Evolutionary conservation across 2,797 vertebrate species (phyloP), one percentile per base, ranked within the genome.

Genomic region (Antrozous pallidus): DNA sequence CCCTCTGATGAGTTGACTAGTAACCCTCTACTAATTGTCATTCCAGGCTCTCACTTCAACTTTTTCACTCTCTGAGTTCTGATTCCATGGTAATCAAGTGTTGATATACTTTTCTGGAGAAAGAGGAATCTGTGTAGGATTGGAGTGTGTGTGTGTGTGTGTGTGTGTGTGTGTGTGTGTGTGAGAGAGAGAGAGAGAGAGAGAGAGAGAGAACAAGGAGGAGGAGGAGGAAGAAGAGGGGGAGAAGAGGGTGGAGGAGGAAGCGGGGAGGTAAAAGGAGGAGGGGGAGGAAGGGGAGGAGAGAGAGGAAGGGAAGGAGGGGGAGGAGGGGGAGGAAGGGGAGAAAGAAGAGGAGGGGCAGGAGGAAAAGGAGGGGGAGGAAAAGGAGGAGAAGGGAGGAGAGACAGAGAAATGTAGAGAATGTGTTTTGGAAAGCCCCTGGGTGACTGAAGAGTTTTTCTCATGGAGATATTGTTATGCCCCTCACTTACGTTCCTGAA

Each of bases 21-120:
- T 6, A 42, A 58, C 10, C 36, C 36, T 26, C 26, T 58, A 45
- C 33, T 75, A 16, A 7, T 31, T 81, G 31, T 33, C 17, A 22
- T 42, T 14, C 24, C 4, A 28, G 13, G 1, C 16, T 3, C 22
- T 42, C 2, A 20, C 1, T 3, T 22, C 28, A 54, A 17, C 36
- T 45, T 38, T 49, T n/a, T 69, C 14, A 51, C 67, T 69, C 1
- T 31, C 47, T 22, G 86, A 69, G 33, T 31, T 51, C n/a, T 3
- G 16, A 16, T 77, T 90, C 7, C 14, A 8, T 75, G 31, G 58
- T 18, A 75, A 69, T 69, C 47, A 17, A 33, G n/a, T 56, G 54
- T 89, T 79, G 47, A 69, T 42, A n/a, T 67, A 24, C 58, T 14
- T 20, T 1, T 26, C 33, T 73, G 38, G 24, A 87, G 33, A 38